phyloP scores from a whole-genome alignment of 2,797 vertebrate genomes.

The Bradypus variegatus region DNA sequence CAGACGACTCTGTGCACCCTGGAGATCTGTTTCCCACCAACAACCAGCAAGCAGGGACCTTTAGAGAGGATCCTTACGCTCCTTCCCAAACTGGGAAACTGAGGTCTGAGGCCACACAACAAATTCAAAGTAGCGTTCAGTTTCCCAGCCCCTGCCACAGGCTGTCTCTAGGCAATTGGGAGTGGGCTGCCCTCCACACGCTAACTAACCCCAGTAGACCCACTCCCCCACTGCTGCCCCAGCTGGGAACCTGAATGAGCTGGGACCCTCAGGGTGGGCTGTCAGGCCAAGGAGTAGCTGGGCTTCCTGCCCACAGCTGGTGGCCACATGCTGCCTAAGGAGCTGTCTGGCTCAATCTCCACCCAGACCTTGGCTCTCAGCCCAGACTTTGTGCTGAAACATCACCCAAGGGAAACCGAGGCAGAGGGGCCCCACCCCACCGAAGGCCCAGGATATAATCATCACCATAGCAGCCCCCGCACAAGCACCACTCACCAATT shows the following conservation, averaged over 20 bases:
- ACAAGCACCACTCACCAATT: background rate
- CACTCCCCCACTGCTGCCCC: background rate
- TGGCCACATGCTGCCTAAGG: background rate
- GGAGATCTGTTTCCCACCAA: background rate
- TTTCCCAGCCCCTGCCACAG: background rate
- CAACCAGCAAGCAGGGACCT: background rate
- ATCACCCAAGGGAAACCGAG: background rate
- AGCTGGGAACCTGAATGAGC: background rate
- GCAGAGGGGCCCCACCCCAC: background rate
- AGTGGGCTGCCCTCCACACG: background rate
- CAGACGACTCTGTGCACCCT: rapidly evolving
- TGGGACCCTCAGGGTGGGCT: background rate
- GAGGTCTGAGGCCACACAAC: background rate
- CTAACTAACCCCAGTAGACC: background rate
- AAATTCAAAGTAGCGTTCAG: background rate
- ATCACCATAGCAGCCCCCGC: background rate
- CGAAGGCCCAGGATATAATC: background rate
- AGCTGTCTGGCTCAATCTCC: background rate
- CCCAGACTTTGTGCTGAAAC: background rate
- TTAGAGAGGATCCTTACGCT: background rate
- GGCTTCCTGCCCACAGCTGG: background rate
- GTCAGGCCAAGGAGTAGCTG: background rate
- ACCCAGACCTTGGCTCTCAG: background rate
- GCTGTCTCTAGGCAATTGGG: background rate
- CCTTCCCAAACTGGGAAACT: background rate